Percentiles rank a stretch among this genome's conserved stretches.
Conservation (phyloP, 2,113 vertebrate genomes). For the Phodopus roborovskii region DNA sequence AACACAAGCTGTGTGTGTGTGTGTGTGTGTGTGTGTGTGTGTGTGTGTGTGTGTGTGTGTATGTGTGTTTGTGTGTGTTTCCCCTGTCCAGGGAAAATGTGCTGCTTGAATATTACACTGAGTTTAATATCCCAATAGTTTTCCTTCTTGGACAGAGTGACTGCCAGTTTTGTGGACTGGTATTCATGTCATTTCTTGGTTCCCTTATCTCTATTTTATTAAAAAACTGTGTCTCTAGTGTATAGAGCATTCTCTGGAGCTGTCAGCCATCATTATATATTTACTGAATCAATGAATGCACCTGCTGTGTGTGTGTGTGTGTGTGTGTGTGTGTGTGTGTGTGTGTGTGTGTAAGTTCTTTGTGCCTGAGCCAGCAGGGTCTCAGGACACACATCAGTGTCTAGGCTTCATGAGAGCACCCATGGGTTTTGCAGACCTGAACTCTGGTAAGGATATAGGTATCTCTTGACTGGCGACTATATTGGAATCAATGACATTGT, state of each 20-base stretch:
- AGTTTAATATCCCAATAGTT: background rate
- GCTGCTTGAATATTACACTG: background rate
- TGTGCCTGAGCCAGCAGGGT: background rate
- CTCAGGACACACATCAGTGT: background rate
- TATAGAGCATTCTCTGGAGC: background rate
- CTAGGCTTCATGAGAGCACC: background rate
- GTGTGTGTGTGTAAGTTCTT: background rate
- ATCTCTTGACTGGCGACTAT: background rate
- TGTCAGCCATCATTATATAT: background rate
- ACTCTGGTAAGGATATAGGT: background rate
- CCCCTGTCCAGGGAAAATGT: background rate
- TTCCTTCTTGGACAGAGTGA: background rate
- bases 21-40: no score
- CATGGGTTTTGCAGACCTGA: fast-evolving
- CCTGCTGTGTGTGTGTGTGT: background rate
- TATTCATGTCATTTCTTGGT: background rate
- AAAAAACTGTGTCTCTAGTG: background rate
- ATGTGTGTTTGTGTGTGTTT: no score
- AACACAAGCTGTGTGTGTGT: background rate
- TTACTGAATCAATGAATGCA: background rate
- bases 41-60: no score
- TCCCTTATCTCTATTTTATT: constrained; percentile 19
- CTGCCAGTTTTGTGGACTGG: background rate
- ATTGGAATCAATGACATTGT: background rate
- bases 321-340: background rate